Conservation (phyloP, 2,113 vertebrate genomes). For the Scartelaos histophorus region DNA sequence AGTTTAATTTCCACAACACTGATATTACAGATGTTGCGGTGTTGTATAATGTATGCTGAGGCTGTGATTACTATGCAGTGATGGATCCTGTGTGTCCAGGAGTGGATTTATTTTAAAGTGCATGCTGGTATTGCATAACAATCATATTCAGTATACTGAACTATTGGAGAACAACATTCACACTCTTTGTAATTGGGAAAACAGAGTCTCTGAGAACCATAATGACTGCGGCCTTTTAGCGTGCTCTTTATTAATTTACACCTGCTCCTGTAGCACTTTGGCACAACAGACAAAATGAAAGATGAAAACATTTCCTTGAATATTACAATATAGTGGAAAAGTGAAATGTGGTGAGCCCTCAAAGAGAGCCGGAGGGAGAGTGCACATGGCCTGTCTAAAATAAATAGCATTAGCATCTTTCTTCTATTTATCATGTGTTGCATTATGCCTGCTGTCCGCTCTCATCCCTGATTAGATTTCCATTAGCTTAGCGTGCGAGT, state of each 20-base stretch:
- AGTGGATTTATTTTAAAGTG: background rate
- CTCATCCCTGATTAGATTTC: slow-evolving; percentile 78
- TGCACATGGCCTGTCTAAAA: slow-evolving; percentile 62
- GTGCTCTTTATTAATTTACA: slow-evolving; percentile 52
- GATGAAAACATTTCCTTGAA: slow-evolving; percentile 50
- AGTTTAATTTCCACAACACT: background rate
- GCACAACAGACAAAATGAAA: slow-evolving; percentile 28
- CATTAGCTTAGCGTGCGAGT: slow-evolving; percentile 75
- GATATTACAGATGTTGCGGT: background rate
- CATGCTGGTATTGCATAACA: background rate
- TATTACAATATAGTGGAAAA: slow-evolving; percentile 58
- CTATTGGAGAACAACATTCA: background rate
- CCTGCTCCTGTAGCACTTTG: slow-evolving; percentile 12
- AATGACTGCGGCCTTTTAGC: slow-evolving; percentile 37
- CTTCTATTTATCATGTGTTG: slow-evolving; percentile 73
- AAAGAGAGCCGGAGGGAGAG: slow-evolving; percentile 33
- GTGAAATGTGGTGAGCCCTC: slow-evolving; percentile 54
- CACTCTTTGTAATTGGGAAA: background rate
- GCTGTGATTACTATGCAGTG: background rate
- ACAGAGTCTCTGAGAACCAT: slow-evolving; percentile 12
- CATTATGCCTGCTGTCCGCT: slow-evolving; percentile 75
- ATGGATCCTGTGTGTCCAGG: background rate
- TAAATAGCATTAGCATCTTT: slow-evolving; percentile 75
- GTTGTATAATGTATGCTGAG: background rate
- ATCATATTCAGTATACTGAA: background rate